Percentiles rank a stretch among this genome's conserved stretches.
phyloP scores from a whole-genome alignment of 1,140 invertebrate species.

The Drosophila insularis region DNA sequence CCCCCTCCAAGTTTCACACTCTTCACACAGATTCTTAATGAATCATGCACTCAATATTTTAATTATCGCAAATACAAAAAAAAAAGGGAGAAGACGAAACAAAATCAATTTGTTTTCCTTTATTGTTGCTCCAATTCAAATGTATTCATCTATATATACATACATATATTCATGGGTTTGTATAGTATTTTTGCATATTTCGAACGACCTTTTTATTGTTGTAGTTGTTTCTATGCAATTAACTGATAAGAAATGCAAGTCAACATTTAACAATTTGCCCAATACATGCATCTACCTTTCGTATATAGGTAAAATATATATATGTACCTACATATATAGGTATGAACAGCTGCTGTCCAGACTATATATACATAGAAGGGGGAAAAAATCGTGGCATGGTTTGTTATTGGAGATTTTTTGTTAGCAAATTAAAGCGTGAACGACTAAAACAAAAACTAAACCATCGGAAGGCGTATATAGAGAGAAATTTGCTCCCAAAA shows the following conservation, averaged over 20 bases:
- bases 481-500: no score
- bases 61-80: conserved; percentile 62
- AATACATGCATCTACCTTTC: background rate
- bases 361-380: no score
- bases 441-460: no score
- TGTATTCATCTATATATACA: background rate
- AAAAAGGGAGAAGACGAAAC: conserved; percentile 5
- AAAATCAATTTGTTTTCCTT: conserved; percentile 52
- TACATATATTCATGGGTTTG: background rate
- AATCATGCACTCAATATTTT: conserved; percentile 66
- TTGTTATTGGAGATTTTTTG: no score
- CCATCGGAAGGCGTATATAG: no score
- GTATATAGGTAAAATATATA: no score
- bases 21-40: conserved; percentile 22
- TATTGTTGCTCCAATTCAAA: conserved; percentile 41
- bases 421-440: no score
- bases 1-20: background rate
- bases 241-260: conserved; percentile 67
- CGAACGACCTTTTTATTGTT: conserved; percentile 1
- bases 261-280: conserved; percentile 20
- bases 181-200: conserved; percentile 14
- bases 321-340: no score
- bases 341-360: no score
- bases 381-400: no score
- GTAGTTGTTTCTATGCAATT: conserved; percentile 40